Conservation (phyloP, 2,113 vertebrate genomes). For the Epinephelus lanceolatus region DNA sequence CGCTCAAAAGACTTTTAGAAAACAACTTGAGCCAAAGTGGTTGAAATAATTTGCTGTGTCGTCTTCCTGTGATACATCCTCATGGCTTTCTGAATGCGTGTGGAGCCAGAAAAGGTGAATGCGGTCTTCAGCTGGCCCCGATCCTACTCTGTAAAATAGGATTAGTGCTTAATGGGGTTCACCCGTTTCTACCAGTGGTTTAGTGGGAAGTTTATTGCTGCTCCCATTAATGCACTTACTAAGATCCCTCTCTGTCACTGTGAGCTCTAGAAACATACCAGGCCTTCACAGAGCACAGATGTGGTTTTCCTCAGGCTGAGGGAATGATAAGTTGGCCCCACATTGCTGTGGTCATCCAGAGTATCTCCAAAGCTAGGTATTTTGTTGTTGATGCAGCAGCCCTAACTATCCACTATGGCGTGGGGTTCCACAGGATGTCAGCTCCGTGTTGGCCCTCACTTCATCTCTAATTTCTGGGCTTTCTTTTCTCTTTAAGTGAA, state of each 20-base stretch:
- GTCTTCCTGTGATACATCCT: neutral
- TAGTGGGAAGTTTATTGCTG: conserved; percentile 23
- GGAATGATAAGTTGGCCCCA: neutral
- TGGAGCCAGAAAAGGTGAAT: conserved; percentile 24
- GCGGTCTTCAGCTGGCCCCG: neutral
- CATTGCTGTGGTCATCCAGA: neutral
- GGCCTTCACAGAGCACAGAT: conserved; percentile 4
- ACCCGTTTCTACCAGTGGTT: conserved; percentile 39
- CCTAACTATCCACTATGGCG: neutral
- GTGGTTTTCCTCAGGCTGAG: neutral
- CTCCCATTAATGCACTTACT: conserved; percentile 19
- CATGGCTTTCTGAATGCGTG: conserved; percentile 1
- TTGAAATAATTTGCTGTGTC: neutral
- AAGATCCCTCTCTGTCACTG: conserved; percentile 19
- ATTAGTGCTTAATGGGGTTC: conserved; percentile 50
- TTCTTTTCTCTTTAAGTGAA: conserved; percentile 19
- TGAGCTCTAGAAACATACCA: conserved; percentile 11
- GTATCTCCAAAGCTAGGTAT: neutral
- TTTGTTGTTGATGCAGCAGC: neutral
- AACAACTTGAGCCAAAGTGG: neutral
- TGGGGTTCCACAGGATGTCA: neutral
- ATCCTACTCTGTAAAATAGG: conserved; percentile 34
- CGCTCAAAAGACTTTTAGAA: neutral
- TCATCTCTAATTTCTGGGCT: conserved; percentile 5
- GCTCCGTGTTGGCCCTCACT: neutral